Base-by-base conservation (phyloP, 2,888 invertebrate species). In the Chironomus tentans region DNA sequence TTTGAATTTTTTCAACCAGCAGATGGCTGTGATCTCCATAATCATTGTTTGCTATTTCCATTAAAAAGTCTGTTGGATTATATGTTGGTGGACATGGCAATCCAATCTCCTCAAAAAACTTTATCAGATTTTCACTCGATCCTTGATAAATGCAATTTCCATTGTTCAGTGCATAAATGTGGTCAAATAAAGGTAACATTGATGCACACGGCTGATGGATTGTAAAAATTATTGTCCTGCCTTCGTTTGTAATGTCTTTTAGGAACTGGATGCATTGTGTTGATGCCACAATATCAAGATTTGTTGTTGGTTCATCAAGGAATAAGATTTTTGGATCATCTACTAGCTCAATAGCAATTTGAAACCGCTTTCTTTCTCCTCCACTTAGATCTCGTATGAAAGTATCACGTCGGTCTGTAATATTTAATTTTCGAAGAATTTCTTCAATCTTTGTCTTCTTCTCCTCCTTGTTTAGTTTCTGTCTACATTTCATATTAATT, bases 301-400 rank as follows among this genome's bases (percentile, higher is more conserved):
- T 62, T 15, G 72, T 95, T 47, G 95, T 97, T 21, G 97, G 97
- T 85, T 97, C 97, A 82, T 97, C 97, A 79, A 38, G 89, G 82
- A 97, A 94, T 89, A 97, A 91, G 71, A 97, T 89, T 1, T 94
- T 92, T 1, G 97, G 97, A 83, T 97, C 95, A 82, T 91, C 94
- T 79, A 97, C 90, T 79, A 97, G 86, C 85, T 97, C 97, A 78
- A 95, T 85, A 6, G 95, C 96, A 78, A 97, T 94, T 1, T 95
- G 91, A 72, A 97, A 87, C 80, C 97, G 87, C 83, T 97, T 97
- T 80, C 89, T 90, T 84, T 97, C 94, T 0, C 97, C 97, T 7
- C 97, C 97, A n/a, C 95, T 96, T 68, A 97, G 85, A 68, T 87
- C 85, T 2, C 86, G 87, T 0, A 92, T 91, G 78, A 89, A 85